Conservation (phyloP, 1,140 invertebrate species). For the Drosophila miranda region DNA sequence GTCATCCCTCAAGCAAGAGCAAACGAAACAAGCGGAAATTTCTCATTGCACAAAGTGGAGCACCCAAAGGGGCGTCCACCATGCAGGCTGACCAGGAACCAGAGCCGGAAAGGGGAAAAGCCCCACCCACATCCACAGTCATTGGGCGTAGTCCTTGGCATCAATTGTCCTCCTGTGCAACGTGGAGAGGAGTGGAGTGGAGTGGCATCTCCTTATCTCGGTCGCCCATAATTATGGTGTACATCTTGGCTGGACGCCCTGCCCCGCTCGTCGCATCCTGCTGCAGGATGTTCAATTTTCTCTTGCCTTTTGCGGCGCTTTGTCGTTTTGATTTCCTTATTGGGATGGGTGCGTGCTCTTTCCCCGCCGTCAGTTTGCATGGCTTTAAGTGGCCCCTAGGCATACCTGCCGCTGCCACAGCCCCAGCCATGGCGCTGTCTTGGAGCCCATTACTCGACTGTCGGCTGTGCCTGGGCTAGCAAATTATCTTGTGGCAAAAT, state of each 20-base stretch:
- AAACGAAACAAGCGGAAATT: conserved; percentile 70
- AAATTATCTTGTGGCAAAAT: conserved; percentile 72
- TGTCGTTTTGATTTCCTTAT: conserved; percentile 78
- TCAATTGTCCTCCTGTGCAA: conserved; percentile 57
- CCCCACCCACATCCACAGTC: conserved; percentile 2
- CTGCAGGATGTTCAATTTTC: conserved; percentile 77
- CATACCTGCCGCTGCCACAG: background rate
- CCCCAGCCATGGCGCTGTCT: background rate
- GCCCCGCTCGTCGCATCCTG: conserved; percentile 51
- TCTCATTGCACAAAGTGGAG: conserved; percentile 75
- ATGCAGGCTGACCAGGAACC: conserved; percentile 50
- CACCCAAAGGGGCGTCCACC: conserved; percentile 21
- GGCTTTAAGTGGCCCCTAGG: conserved; percentile 67
- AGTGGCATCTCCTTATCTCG: conserved; percentile 37
- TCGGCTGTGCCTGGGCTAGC: conserved; percentile 23
- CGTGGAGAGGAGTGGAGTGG: conserved; percentile 29
- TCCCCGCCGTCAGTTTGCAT: conserved; percentile 55
- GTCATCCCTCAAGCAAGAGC: conserved; percentile 64
- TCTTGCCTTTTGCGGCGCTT: conserved; percentile 73
- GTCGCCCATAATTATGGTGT: conserved; percentile 55
- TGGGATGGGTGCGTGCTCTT: conserved; percentile 61
- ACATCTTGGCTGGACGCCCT: conserved; percentile 35
- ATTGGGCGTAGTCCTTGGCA: conserved; percentile 55
- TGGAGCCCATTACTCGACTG: conserved; percentile 6
- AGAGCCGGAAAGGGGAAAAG: conserved; percentile 9